Evolutionary conservation across 2,888 invertebrate species (phyloP), one percentile per base, ranked within the genome.

Genomic region (Nemapogon koenigi): DNA sequence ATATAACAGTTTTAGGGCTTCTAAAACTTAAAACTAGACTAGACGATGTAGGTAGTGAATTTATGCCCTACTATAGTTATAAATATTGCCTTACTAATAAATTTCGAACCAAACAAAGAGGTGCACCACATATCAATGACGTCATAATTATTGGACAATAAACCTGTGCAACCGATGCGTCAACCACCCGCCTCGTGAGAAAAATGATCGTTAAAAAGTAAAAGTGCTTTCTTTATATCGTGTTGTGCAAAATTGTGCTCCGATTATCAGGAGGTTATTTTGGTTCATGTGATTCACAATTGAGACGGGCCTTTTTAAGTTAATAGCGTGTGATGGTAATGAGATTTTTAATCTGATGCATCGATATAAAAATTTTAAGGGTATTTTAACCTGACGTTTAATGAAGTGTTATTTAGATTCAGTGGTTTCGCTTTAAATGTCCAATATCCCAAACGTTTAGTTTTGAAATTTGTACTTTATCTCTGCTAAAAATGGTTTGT

Each of bases 161-260:
- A 55, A 59, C 57, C 57, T 53, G 48, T 50, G 52, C 55, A 59
- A 57, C 57, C 53, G 33, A 33, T 73, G 71, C 75, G 56, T 76
- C 70, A 71, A 55, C 35, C 41, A 40, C 52, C 46, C 44, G 42
- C 41, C 43, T 54, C 66, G 68, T 69, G 66, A 63, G 69, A 69
- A 70, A 63, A 68, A 55, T 50, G 53, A 53, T 53, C 53, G 52
- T 52, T 59, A 68, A 73, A 73, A 72, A 73, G 76, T 75, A 76
- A 75, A 65, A 73, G 75, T 70, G 52, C 66, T 71, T 68, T 72
- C 75, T 72, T 75, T 69, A 65, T 66, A 65, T 63, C 61, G 60
- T 48, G 62, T 59, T 60, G 55, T 54, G 58, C 57, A 49, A 66
- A 65, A 69, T 63, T 62, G 57, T 61, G 59, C 57, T 59, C 63